Evolutionary conservation across 2,113 vertebrate species (phyloP).

Genomic region (Pipra filicauda): DNA sequence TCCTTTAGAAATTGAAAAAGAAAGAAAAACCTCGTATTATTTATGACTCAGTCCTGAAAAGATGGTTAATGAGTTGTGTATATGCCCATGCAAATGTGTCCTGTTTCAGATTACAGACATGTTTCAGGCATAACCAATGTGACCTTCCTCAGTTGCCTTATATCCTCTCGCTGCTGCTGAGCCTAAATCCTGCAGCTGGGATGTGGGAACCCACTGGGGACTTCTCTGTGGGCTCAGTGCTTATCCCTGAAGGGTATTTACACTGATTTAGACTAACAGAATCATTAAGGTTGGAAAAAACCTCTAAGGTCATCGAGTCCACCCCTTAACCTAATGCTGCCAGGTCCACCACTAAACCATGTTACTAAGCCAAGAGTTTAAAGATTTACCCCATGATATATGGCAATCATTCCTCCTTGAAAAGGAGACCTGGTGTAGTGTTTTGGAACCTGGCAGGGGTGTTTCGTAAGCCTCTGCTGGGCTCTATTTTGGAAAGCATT

Average conservation of each 20-base stretch:
- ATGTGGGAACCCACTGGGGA: rapidly evolving
- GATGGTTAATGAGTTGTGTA: not conserved
- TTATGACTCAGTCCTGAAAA: constrained; percentile 17
- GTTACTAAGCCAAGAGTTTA: not conserved
- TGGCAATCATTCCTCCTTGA: not conserved
- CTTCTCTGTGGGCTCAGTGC: not conserved
- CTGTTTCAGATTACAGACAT: not conserved
- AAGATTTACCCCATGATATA: not conserved
- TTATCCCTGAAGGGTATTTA: not conserved
- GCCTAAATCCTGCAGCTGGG: not conserved
- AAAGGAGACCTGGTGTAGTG: not conserved
- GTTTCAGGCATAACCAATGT: not conserved
- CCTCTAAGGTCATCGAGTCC: not conserved
- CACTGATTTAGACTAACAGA: not conserved
- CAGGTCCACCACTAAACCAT: not conserved
- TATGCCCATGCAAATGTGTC: not conserved
- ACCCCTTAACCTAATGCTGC: not conserved
- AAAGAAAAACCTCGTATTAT: not conserved
- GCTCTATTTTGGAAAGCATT: not conserved
- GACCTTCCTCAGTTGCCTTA: not conserved
- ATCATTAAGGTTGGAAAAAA: not conserved
- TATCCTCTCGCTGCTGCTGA: not conserved
- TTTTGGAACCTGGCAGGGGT: not conserved
- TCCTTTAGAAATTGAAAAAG: not conserved
- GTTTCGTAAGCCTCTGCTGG: not conserved